A percentile compares a stretch with the other conserved stretches of the same genome.
Conservation (phyloP, 2,113 vertebrate species). For the Chinchilla lanigera region DNA sequence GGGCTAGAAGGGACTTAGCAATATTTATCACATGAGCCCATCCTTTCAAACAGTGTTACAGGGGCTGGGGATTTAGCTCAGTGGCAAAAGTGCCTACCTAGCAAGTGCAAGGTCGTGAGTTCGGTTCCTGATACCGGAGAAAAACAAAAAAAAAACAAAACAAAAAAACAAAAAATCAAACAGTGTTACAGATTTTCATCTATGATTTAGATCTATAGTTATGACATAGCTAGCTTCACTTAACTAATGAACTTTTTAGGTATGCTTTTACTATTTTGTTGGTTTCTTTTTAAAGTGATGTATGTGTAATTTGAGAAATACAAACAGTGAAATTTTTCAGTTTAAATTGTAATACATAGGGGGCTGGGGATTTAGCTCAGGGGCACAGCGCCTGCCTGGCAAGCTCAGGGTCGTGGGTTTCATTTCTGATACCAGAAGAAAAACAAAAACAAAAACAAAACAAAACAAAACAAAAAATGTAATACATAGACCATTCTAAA, state of each 20-base stretch:
- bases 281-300: not conserved
- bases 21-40: accelerated
- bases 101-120: no score
- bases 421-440: no score
- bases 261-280: not conserved
- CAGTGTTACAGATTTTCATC: not conserved
- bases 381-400: no score
- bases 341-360: not conserved
- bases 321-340: not conserved
- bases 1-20: not conserved
- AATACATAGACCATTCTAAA: not conserved
- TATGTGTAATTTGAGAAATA: not conserved
- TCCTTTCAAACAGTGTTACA: not conserved
- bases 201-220: not conserved
- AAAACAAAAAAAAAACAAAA: no score
- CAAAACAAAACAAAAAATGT: no score
- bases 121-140: no score
- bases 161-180: no score
- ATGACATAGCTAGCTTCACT: not conserved
- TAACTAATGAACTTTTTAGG: not conserved
- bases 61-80: no score
- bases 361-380: no score
- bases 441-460: no score
- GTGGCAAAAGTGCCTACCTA: no score
- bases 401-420: no score